Base-by-base conservation (phyloP, 2,113 vertebrate genomes). In the Anguilla japonica region DNA sequence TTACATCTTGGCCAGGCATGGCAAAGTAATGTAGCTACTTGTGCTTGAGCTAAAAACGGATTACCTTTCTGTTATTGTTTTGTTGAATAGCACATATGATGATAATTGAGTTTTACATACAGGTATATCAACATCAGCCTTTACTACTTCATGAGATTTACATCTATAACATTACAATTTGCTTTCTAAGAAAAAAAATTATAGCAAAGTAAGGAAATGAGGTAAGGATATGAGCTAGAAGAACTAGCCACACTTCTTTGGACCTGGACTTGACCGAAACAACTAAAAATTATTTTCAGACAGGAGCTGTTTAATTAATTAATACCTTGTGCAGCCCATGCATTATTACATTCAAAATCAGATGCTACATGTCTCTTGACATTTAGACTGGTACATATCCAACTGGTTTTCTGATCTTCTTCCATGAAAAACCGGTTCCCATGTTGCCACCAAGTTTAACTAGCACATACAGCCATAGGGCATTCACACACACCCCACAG, bases 351-450 rank as follows among this genome's bases (percentile, higher is more conserved):
- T 40, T 43, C 43, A 82, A 46, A 50, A 39, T 20, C 26, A 5
- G 29, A 83, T 50, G 22, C 60, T 40, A 56, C 34, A 1, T 39
- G 34, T 40, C 63, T 87, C 67, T 81, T 83, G 16, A 50, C 18
- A 40, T 63, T 22, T 41, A 26, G 39, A 80, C 16, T 34, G 16
- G 20, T 79, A 75, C 22, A 56, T 79, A 57, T 71, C 16, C 63
- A 79, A 57, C 26, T 82, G 81, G 57, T 83, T 79, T 34, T 79
- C 67, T 83, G 63, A 57, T 78, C 46, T 83, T 29, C 63, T n/a
- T 79, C 20, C 63, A 41, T 75, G 26, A 78, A 79, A 13, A 79
- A 22, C 60, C 41, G 83, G 75, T 83, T 40, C n/a, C 67, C 29
- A 34, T 29, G n/a, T 56, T 83, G 26, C 41, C 34, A 50, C 13